phyloP scores from a whole-genome alignment of 1,140 invertebrate genomes.

The Homarus americanus region DNA sequence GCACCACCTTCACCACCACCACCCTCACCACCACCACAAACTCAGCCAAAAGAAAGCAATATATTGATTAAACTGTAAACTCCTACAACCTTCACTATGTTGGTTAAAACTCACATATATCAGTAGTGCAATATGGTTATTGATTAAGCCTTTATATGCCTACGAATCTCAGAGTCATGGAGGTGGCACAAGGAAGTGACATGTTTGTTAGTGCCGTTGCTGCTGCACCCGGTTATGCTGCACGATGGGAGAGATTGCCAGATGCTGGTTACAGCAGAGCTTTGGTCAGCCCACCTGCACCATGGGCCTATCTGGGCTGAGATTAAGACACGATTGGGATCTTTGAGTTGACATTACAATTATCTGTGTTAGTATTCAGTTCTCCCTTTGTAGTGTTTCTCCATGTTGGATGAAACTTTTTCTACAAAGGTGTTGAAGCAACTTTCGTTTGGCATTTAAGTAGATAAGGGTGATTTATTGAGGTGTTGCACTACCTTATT shows the following conservation, averaged over 20 bases:
- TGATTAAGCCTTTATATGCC: neutral
- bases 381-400: conserved; percentile 31
- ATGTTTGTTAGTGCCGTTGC: neutral
- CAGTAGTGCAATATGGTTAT: neutral
- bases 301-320: conserved; percentile 9
- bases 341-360: neutral
- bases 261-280: conserved; percentile 11
- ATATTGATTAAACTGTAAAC: neutral
- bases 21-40: neutral
- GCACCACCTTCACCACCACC: no score
- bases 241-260: conserved; percentile 2
- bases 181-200: neutral
- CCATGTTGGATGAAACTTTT: conserved; percentile 36
- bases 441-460: conserved; percentile 8
- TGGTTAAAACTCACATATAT: neutral
- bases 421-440: conserved; percentile 4
- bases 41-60: neutral
- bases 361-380: conserved; percentile 1
- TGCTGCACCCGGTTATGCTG: conserved; percentile 15
- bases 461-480: conserved; percentile 15
- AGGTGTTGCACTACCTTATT: conserved; percentile 57
- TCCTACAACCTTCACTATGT: neutral
- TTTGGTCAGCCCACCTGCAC: neutral
- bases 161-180: conserved; percentile 6
- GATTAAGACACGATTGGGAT: conserved; percentile 8